These are phyloP conservation scores for Synergus gifuensis DNA, from an alignment of 2,888 invertebrate genomes.

Conservation along the genomic window DNA sequence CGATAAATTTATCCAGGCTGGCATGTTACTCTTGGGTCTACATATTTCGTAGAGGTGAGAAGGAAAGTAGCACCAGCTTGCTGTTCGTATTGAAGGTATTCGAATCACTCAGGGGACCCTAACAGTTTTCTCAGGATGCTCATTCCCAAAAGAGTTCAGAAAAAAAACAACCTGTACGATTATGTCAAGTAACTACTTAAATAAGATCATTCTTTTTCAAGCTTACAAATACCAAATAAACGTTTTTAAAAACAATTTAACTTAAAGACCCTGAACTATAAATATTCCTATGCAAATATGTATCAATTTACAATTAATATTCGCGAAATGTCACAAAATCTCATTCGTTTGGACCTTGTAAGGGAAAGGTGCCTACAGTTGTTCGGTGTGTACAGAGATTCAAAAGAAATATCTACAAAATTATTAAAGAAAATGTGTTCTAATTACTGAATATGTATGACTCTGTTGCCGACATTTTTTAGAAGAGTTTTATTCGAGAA, in stretches of 20 bases:
- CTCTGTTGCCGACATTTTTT: too few species aligned
- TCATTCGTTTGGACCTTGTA: not conserved
- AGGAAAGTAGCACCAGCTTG: constrained; percentile 23
- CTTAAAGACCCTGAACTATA: not conserved
- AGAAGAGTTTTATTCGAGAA: too few species aligned
- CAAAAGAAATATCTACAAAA: too few species aligned
- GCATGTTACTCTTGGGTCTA: constrained; percentile 65
- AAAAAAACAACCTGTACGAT: constrained; percentile 6
- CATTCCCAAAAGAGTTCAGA: not conserved
- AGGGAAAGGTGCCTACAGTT: too few species aligned
- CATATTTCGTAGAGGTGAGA: constrained; percentile 54
- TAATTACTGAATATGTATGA: too few species aligned
- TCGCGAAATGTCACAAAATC: too few species aligned
- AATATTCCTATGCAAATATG: too few species aligned
- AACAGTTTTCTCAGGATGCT: constrained; percentile 18
- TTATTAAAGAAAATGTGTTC: too few species aligned
- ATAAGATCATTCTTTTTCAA: not conserved
- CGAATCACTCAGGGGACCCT: constrained; percentile 29
- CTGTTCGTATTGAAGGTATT: constrained; percentile 16
- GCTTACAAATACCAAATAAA: not conserved
- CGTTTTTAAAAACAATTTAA: not conserved
- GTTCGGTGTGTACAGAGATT: too few species aligned
- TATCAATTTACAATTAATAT: too few species aligned
- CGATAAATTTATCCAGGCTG: constrained; percentile 61
- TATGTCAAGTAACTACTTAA: constrained; percentile 4